Evolutionary conservation across 2,888 invertebrate genomes (phyloP).

Genomic region (Plebejus anna): DNA sequence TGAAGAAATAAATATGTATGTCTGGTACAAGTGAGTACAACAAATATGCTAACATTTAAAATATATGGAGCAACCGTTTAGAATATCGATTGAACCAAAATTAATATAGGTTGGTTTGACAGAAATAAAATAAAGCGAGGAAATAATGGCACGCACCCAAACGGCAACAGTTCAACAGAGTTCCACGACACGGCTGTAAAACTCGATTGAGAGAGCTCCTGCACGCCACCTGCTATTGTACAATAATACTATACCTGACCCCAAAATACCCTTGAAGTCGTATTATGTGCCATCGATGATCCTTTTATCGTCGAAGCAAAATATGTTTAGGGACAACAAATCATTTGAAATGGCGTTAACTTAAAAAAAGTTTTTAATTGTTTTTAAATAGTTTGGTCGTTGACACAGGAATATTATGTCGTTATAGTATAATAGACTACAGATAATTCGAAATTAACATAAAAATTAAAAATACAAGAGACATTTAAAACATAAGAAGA

Average conservation of each 20-base stretch:
- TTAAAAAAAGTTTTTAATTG: not conserved
- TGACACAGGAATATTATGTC: not conserved
- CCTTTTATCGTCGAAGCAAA: conserved; percentile 6
- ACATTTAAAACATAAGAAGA: too few species aligned
- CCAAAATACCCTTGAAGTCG: conserved; percentile 29
- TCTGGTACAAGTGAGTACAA: not conserved
- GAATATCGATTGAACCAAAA: conserved; percentile 35
- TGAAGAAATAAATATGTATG: not conserved
- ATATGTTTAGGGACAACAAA: not conserved
- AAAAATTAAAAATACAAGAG: too few species aligned
- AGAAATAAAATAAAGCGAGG: conserved; percentile 48
- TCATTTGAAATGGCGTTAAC: not conserved
- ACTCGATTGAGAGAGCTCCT: conserved; percentile 38
- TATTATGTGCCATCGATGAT: conserved; percentile 22
- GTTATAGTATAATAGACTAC: too few species aligned
- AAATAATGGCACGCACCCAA: conserved; percentile 54
- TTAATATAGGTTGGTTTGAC: conserved; percentile 42
- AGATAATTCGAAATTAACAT: too few species aligned
- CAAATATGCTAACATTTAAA: not conserved
- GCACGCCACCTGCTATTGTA: conserved; percentile 39
- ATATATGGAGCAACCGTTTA: not conserved
- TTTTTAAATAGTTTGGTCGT: not conserved
- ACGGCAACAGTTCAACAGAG: conserved; percentile 43
- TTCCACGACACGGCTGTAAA: conserved; percentile 38
- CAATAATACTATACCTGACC: conserved; percentile 33